These are phyloP conservation scores for Petrosia ficiformis DNA, from an alignment of 37 sponge, comb jelly and placozoan genomes.

Conservation along the genomic window DNA sequence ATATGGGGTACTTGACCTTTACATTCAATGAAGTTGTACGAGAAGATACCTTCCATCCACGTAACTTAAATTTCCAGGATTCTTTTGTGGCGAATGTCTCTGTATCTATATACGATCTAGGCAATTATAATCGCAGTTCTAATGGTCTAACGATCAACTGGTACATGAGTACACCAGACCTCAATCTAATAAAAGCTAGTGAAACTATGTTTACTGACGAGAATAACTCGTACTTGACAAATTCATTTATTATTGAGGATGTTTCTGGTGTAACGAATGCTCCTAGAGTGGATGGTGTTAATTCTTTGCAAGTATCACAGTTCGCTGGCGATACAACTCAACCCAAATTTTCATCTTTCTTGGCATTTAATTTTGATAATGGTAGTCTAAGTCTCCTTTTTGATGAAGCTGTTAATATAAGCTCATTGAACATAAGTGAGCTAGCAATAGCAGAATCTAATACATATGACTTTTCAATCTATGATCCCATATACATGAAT, in stretches of 20 bases:
- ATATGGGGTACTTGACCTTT: constrained; percentile 62
- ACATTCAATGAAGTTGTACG: constrained; percentile 79
- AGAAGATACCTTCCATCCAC: constrained; percentile 54
- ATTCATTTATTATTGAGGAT: constrained; percentile 51
- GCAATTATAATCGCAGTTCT: constrained; percentile 28
- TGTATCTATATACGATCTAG: constrained; percentile 32
- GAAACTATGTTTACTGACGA: constrained; percentile 37
- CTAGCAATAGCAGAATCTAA: constrained; percentile 52
- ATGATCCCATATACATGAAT: constrained; percentile 45
- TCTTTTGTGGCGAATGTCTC: not conserved
- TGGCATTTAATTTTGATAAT: constrained; percentile 65
- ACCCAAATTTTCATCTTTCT: constrained; percentile 58
- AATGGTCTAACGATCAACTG: constrained; percentile 54
- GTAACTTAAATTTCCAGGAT: constrained; percentile 67
- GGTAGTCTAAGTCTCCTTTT: constrained; percentile 67
- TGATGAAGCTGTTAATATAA: constrained; percentile 76
- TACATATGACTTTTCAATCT: constrained; percentile 40
- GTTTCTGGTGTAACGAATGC: constrained; percentile 41
- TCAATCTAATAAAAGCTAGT: constrained; percentile 64
- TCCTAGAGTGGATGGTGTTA: constrained; percentile 24
- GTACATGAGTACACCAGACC: constrained; percentile 51
- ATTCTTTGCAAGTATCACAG: constrained; percentile 30
- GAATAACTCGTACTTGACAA: constrained; percentile 47
- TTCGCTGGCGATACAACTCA: constrained; percentile 58
- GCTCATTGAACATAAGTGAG: constrained; percentile 43